A percentile compares a stretch with the other conserved stretches of the same genome.
Conservation (phyloP, 2,888 invertebrate genomes). For the Ornithoptera alexandrae region DNA sequence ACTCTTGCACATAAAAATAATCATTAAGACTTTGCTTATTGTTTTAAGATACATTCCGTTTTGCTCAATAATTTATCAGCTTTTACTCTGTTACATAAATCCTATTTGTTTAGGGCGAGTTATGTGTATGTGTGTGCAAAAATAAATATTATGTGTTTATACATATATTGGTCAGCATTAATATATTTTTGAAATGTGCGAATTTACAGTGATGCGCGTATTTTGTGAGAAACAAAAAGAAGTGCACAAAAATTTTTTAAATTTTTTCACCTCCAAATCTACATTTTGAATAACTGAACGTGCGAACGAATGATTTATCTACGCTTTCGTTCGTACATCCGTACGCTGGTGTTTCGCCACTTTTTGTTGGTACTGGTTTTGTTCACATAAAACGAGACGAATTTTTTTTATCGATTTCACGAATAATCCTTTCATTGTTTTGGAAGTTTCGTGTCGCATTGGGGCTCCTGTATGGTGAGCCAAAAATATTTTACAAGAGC, state of each 20-base stretch:
- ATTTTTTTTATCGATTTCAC: slow-evolving; percentile 6
- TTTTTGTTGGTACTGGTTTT: slow-evolving; percentile 7
- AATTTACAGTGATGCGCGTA: background rate
- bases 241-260: background rate
- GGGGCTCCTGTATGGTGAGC: background rate
- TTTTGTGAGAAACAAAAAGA: slow-evolving; percentile 1
- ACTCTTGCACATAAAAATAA: too few species aligned
- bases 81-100: too few species aligned
- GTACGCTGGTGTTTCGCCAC: background rate
- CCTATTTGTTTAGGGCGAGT: too few species aligned
- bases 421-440: background rate
- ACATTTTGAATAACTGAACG: slow-evolving; percentile 24
- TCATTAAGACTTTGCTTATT: too few species aligned
- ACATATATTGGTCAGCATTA: too few species aligned
- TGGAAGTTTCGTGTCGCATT: background rate
- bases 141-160: too few species aligned
- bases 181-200: background rate
- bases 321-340: slow-evolving; percentile 14
- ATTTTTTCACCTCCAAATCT: slow-evolving; percentile 16
- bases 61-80: too few species aligned
- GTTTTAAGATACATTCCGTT: too few species aligned
- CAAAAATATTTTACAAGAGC: slow-evolving; percentile 12
- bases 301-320: slow-evolving; percentile 21
- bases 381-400: background rate
- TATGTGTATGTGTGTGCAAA: too few species aligned